A percentile compares a stretch with the other conserved stretches of the same genome.
Evolutionary conservation across 2,888 invertebrate species (phyloP).

Genomic region (Nebria brevicollis): DNA sequence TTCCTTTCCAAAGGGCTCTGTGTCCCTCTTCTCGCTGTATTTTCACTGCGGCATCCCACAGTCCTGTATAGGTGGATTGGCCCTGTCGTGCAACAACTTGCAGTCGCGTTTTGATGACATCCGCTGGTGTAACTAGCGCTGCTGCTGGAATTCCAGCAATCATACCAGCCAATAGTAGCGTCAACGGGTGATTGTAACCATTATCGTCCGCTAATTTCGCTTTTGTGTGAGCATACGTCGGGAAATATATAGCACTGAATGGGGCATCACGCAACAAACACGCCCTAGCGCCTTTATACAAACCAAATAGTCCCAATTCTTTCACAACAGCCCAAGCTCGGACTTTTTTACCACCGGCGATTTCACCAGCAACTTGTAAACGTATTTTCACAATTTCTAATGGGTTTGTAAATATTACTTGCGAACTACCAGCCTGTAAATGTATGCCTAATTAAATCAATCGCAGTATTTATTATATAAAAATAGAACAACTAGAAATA

Average conservation of each 20-base stretch:
- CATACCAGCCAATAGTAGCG: slow-evolving; percentile 86
- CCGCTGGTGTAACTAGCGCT: slow-evolving; percentile 96
- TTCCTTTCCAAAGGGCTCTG: slow-evolving; percentile 98
- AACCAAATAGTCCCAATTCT: slow-evolving; percentile 93
- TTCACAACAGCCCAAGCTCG: slow-evolving; percentile 90
- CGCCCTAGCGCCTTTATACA: slow-evolving; percentile 95
- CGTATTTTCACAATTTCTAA: slow-evolving; percentile 99
- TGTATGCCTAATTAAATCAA: not conserved
- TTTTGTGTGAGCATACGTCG: slow-evolving; percentile 96
- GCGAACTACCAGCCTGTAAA: slow-evolving; percentile 85
- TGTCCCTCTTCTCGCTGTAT: slow-evolving; percentile 94
- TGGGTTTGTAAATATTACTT: slow-evolving; percentile 99
- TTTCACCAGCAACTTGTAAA: slow-evolving; percentile 97
- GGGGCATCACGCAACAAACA: slow-evolving; percentile 96
- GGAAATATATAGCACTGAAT: slow-evolving; percentile 98
- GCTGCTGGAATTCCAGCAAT: slow-evolving; percentile 97
- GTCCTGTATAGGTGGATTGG: slow-evolving; percentile 94
- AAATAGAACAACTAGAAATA: not conserved
- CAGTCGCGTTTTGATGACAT: slow-evolving; percentile 96
- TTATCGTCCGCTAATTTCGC: slow-evolving; percentile 91
- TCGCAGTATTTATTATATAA: not conserved
- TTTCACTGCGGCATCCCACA: slow-evolving; percentile 92
- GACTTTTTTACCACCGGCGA: slow-evolving; percentile 85
- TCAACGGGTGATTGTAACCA: slow-evolving; percentile 92
- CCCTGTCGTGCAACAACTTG: slow-evolving; percentile 95